Evolutionary conservation across 2,888 invertebrate species (phyloP), one percentile per base, ranked within the genome.

Genomic region (Acanthosoma haemorrhoidale): DNA sequence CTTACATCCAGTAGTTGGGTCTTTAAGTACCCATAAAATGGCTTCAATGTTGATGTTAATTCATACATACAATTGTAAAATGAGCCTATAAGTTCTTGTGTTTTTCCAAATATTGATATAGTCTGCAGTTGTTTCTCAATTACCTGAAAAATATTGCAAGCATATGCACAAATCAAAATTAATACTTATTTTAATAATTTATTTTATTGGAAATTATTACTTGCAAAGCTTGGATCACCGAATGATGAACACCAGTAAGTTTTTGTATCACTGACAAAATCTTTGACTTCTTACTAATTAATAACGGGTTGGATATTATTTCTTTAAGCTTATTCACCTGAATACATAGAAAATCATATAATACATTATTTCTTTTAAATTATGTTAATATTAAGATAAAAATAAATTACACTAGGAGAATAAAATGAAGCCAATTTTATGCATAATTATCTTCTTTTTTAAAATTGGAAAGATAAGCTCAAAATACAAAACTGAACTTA

Each of bases 81-180:
- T 5, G 57, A 18, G 25, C 43, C 32, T n/a, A 67, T 9, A 15
- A 51, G 16, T 16, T 67, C 67, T 32, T 67, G 67, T 16, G 57
- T 57, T 32, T 32, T 32, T 18, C 67, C 67, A 51, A 67, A 34
- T 18, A 67, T 39, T 18, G 67, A 51, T 18, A 67, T 67, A 8
- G 43, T 67, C 31, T 34, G 51, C 29, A 67, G 15, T 15, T 67
- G 67, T 57, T 67, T 67, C 29, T 67, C 67, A 34, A 67, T 67
- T 18, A 67, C 67, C 67, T 67, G 18, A 2, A 67, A n/a, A 51
- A 57, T 8, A 39, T 25, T 38, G 4, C n/a, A 32, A 32, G 4
- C 32, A 25, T 4, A 1, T 21, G 18, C 29, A 51, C 29, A 2
- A 51, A 25, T 25, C n/a, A 29, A 5, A 51, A 51, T 51, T 13